Evolutionary conservation across 2,888 invertebrate genomes (phyloP).

Genomic region (Microctonus brassicae): DNA sequence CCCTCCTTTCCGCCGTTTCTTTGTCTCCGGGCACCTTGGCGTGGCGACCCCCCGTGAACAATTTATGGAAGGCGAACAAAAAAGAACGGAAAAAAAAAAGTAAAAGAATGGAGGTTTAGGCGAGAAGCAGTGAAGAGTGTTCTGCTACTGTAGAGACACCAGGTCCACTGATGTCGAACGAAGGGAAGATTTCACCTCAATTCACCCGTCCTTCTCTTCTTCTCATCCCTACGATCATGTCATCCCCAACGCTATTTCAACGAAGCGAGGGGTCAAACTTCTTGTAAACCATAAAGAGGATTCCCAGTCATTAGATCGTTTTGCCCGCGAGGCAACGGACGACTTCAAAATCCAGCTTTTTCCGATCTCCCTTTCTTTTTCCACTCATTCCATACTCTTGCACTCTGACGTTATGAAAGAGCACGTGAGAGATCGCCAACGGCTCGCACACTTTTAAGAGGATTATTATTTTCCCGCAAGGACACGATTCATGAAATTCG

Average conservation of each 20-base stretch:
- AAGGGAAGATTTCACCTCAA: conserved; percentile 36
- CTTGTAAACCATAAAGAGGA: conserved; percentile 69
- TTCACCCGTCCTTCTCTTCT: conserved; percentile 14
- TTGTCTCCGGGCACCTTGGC: conserved; percentile 63
- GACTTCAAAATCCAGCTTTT: background rate
- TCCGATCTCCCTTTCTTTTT: conserved; percentile 45
- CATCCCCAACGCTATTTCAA: conserved; percentile 8
- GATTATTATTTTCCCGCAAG: conserved; percentile 47
- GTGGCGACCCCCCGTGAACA: conserved; percentile 58
- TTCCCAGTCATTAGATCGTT: conserved; percentile 64
- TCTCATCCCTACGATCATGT: conserved; percentile 2
- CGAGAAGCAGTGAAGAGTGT: conserved; percentile 30
- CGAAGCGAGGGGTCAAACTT: conserved; percentile 61
- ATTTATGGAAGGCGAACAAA: conserved; percentile 59
- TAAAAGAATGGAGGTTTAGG: conserved; percentile 31
- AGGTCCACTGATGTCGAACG: conserved; percentile 48
- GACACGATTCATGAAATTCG: background rate
- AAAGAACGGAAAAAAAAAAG: conserved; percentile 50
- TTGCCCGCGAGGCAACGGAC: conserved; percentile 42
- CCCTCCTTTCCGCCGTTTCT: conserved; percentile 55
- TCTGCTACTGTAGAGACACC: conserved; percentile 46
- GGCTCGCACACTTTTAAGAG: conserved; percentile 50
- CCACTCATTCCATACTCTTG: conserved; percentile 42
- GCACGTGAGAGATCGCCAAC: conserved; percentile 25
- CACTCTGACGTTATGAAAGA: conserved; percentile 25